Evolutionary conservation across 2,113 vertebrate species (phyloP), one percentile per base, ranked within the genome.

Genomic region (Syngnathus typhle): DNA sequence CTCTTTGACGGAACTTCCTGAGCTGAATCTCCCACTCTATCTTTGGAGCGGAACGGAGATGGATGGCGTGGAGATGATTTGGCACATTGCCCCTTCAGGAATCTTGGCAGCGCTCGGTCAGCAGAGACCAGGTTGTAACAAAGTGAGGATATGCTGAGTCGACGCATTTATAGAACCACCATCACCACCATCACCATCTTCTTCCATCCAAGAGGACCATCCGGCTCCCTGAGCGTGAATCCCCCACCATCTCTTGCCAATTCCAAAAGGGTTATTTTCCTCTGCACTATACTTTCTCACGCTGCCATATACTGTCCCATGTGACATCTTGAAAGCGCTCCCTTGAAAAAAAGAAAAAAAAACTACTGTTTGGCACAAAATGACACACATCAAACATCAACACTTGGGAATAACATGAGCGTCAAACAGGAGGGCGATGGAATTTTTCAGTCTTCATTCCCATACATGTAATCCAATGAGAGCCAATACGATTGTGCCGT

Each of bases 71-170:
- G 88, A 87, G 91, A 90, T 88, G 76, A 85, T 88, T 93, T 98
- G 94, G 92, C 92, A 92, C 89, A 90, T 89, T 80, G 62, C 44
- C 47, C 27, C 60, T 44, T 77, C 67, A 85, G 86, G 89, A 86
- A 91, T 93, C 90, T 91, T 98, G 95, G 95, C 95, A 93, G 88
- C 83, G 85, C 66, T 51, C 5, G 75, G 93, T 93, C 91, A 91
- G 87, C 83, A 82, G 94, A 94, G 93, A 94, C 91, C 88, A 82
- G 72, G 18, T 85, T 72, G 83, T 91, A 88, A 90, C 92, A 90
- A 83, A 92, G 91, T 79, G 86, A 92, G 91, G 89, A 94, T 90
- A 87, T 90, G 92, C 95, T 97, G 95, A 96, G 88, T 94, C 91
- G 85, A 92, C 94, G 92, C 88, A 90, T 93, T 92, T 93, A 92